Conservation (phyloP, 2,113 vertebrate species). For the Zapornia atra region DNA sequence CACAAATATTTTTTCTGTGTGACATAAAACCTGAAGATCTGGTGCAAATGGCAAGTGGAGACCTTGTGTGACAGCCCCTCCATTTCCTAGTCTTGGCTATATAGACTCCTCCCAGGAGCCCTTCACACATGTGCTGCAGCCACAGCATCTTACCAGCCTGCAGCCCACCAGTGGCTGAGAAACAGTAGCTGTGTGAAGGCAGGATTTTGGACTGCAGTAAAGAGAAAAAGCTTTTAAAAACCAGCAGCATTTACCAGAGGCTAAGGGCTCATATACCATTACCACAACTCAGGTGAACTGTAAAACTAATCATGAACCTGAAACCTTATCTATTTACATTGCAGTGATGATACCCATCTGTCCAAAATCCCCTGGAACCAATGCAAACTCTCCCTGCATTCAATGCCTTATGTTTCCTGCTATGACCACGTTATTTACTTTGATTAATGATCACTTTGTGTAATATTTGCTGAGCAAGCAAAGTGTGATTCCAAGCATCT, state of each 20-base stretch:
- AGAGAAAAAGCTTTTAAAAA: background rate
- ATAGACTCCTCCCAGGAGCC: background rate
- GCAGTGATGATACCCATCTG: background rate
- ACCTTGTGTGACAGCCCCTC: background rate
- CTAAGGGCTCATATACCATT: background rate
- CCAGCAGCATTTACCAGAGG: background rate
- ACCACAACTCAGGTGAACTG: background rate
- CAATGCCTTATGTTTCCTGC: background rate
- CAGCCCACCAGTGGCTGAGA: background rate
- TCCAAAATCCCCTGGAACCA: background rate
- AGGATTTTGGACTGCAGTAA: background rate
- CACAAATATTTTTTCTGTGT: accelerated
- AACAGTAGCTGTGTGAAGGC: background rate
- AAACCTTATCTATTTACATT: background rate
- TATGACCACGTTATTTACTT: background rate
- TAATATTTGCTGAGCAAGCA: constrained; percentile 28
- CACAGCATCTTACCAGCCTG: background rate
- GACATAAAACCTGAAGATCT: background rate
- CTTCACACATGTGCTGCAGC: background rate
- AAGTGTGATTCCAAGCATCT: background rate
- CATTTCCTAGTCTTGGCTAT: background rate
- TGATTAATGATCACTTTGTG: constrained; percentile 21
- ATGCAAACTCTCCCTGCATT: background rate
- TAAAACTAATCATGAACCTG: background rate
- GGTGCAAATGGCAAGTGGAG: background rate